phyloP scores from a whole-genome alignment of 2,113 vertebrate species.

The Romanogobio albipinnatus region DNA sequence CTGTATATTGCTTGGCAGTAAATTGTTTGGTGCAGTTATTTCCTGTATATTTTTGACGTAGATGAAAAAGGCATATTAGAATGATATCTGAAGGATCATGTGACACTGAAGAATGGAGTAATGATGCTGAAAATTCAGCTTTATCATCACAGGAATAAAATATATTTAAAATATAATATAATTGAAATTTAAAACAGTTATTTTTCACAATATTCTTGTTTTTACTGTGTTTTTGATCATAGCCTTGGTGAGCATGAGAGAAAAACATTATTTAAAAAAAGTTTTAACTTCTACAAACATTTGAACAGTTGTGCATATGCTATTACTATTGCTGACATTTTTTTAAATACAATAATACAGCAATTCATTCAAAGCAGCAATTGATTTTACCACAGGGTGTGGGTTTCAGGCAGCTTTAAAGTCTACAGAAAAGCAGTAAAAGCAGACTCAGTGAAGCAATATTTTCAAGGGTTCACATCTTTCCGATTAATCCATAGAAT shows the following conservation, averaged over 20 bases:
- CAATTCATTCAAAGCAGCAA: background rate
- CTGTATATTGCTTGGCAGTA: background rate
- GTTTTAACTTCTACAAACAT: too few species aligned
- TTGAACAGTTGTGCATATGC: too few species aligned
- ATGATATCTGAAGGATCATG: background rate
- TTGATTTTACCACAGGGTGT: background rate
- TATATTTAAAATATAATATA: background rate
- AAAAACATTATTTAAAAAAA: background rate
- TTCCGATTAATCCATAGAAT: constrained; percentile 21
- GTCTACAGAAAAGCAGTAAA: constrained; percentile 1
- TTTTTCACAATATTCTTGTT: background rate
- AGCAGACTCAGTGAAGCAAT: constrained; percentile 11
- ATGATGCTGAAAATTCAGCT: background rate
- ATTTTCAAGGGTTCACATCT: constrained; percentile 35
- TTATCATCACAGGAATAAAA: background rate
- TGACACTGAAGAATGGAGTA: background rate
- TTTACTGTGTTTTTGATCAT: background rate
- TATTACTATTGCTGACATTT: background rate
- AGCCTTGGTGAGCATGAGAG: too few species aligned
- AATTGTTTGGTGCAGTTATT: background rate
- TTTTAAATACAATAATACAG: background rate
- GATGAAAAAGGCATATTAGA: background rate
- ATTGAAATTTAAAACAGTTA: background rate
- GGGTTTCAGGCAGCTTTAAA: background rate
- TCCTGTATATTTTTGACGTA: background rate